Evolutionary conservation across 2,797 vertebrate species (phyloP).

Genomic region (Gallinago stenura): DNA sequence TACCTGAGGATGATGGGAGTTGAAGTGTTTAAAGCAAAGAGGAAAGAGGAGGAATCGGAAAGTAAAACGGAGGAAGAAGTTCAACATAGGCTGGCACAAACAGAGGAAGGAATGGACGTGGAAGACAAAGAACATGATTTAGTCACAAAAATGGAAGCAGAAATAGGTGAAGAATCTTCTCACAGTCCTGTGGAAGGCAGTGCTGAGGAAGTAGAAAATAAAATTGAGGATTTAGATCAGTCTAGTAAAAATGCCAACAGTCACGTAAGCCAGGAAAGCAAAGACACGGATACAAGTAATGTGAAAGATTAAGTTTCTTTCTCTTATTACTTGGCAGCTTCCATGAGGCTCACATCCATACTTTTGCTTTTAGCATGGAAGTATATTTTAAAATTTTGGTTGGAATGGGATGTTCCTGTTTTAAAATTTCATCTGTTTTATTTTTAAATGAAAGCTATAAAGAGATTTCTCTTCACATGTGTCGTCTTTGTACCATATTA

Average conservation of each 20-base stretch:
- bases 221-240: constrained; percentile 22
- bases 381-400: not conserved
- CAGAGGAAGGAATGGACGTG: constrained; percentile 13
- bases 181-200: constrained; percentile 25
- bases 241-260: constrained; percentile 13
- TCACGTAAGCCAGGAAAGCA: constrained; percentile 12
- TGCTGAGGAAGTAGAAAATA: constrained; percentile 48
- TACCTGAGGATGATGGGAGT: constrained; percentile 97
- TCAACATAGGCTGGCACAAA: not conserved
- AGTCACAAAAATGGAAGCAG: constrained; percentile 33
- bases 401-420: not conserved
- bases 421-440: constrained; percentile 9
- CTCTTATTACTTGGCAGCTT: not conserved
- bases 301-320: constrained; percentile 43
- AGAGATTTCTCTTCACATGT: not conserved
- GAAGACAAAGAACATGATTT: constrained; percentile 76
- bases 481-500: not conserved
- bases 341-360: not conserved
- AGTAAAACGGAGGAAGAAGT: not conserved
- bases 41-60: constrained; percentile 60
- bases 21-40: constrained; percentile 86
- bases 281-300: not conserved
- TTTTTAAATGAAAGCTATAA: constrained; percentile 12
- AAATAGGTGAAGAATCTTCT: constrained; percentile 55
- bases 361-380: not conserved